Evolutionary conservation across 1,140 invertebrate genomes (phyloP), one percentile per base, ranked within the genome.

Genomic region (Procambarus clarkii): DNA sequence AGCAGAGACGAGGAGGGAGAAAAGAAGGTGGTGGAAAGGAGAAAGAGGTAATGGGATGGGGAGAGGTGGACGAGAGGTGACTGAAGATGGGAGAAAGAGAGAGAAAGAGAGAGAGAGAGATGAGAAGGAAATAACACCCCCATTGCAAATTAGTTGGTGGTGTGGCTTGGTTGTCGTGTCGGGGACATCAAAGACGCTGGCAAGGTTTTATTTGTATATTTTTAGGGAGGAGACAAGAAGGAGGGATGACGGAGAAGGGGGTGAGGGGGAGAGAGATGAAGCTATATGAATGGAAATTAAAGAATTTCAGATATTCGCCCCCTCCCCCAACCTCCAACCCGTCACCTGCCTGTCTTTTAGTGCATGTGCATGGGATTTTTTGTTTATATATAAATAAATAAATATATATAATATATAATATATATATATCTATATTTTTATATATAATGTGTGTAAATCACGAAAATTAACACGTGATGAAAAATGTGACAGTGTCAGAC

Each of bases 131-230:
- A 58, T 44, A 86, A 46, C 69, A 15, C 7, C 15, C 60, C 18
- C 60, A 71, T 85, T 74, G 44, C 83, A 85, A 85, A 85, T 85
- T 85, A 85, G 83, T 71, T 11, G 50, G 7, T 54, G 50, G 69
- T 74, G 83, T 48, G 83, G 64, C 60, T 48, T 85, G 74, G 69
- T 74, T 85, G 83, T 74, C 58, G 18, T 69, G 11, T 18, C 7
- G 0, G 2, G 15, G 64, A 46, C 69, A 85, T 85, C 83, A 85
- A 85, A 85, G 64, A 21, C 7, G 9, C 48, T 58, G 2, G 18
- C 54, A 2, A 18, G 48, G 21, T 81, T 79, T 15, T 79, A n/a
- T 78, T 24, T 8, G n/a, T n/a, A n/a, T n/a, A n/a, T n/a, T n/a
- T n/a, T n/a, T n/a, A 8, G 50, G 50, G 50, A 54, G 13, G 50